Base-by-base conservation (phyloP, 2,888 invertebrate species). In the Ceramica pisi region DNA sequence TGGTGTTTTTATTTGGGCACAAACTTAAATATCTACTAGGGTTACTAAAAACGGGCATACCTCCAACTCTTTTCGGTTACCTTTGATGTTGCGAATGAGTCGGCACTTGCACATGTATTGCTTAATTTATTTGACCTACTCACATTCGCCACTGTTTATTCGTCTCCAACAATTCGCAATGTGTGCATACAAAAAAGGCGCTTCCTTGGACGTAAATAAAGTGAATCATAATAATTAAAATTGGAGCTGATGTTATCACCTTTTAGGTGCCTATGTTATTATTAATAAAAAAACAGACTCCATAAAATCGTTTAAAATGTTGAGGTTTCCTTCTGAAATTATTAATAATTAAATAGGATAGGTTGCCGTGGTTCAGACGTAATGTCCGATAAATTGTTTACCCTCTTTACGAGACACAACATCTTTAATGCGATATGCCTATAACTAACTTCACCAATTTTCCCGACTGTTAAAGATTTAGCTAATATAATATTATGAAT, bases 351-450 rank as follows among this genome's bases (percentile, higher is more conserved):
- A 53, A 44, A 21, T 8, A 21, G 19, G 23, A 35, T 67, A 23
- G 21, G 19, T 38, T 23, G 21, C 50, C 16, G 48, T 35, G 31
- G 31, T 38, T 48, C 5, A n/a, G 14, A 38, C 53, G n/a, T 59
- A 48, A 48, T 55, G 19, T 61, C 14, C 55, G 9, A 12, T 71
- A 56, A 78, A 56, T 44, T 23, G 16, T 61, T 71, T 44, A 59
- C 5, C 12, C 19, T 19, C 16, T 51, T 26, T 3, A 31, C 16
- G 21, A 71, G 16, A 78, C 23, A 16, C 60, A 61, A 71, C 56
- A 60, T 16, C 31, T 31, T 35, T 41, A 23, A 55, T 48, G 21
- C 1, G 12, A 19, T 26, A 31, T 21, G 19, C 19, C n/a, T 38
- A n/a, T 38, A 64, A 44, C 44, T 16, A 12, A 21, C 14, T 6